Base-by-base conservation (phyloP, 2,797 vertebrate species). In the Danio albolineatus region DNA sequence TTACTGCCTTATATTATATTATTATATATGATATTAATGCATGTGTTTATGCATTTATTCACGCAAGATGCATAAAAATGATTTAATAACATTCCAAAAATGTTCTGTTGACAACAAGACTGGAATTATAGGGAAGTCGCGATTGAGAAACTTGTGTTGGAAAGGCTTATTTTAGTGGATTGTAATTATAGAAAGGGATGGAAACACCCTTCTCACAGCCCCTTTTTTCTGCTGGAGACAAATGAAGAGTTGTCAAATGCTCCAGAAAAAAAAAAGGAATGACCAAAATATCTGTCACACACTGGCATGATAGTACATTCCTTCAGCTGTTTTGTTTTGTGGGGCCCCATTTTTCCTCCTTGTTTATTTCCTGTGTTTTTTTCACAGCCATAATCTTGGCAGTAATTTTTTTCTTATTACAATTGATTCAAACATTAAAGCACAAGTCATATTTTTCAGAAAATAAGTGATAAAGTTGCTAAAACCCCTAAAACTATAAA, bases 171-270 rank as follows among this genome's bases (percentile, higher is more conserved):
- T 76, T 64, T 48, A 39, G 51, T 76, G 66, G 9, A 54, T 73
- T 80, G 21, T 80, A 80, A 77, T 83, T 80, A 80, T 71, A 70
- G 57, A 76, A 44, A 54, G 9, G 46, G 17, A 67, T 43, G 53
- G 67, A 77, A 72, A 83, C 82, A 73, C 53, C 53, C 78, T 66
- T 41, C 13, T 51, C 28, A 56, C 28, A 62, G 66, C 14, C 67
- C 67, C 46, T 28, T 28, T 28, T 49, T 79, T 75, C 60, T 74
- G 21, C 57, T 73, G 0, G 0, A 57, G 67, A 36, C 36, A 72
- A 72, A 54, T 71, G 54, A 65, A 66, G 51, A 36, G 14, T 76
- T 75, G 59, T 53, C 38, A 75, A 43, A 12, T 6, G 9, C 51
- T 65, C 28, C 28, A 28, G 28, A 28, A 28, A 28, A 28, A 28